A percentile compares a stretch with the other conserved stretches of the same genome.
Evolutionary conservation across 2,113 vertebrate species (phyloP).

Genomic region (Eulacestoma nigropectus): DNA sequence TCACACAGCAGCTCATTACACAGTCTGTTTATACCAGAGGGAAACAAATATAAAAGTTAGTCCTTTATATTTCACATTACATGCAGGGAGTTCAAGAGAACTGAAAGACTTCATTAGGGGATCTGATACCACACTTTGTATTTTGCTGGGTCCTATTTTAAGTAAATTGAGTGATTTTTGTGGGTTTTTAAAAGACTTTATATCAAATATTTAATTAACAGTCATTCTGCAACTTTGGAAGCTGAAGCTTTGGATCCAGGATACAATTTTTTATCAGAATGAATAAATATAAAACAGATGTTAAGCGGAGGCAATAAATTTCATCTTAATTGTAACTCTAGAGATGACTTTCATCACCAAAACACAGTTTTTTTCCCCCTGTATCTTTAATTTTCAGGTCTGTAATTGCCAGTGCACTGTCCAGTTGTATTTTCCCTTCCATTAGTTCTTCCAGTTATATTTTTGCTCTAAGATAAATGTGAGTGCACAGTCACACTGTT

Average conservation of each 20-base stretch:
- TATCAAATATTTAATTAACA: conserved; percentile 4
- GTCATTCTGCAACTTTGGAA: not conserved
- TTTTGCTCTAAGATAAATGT: not conserved
- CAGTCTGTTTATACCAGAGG: not conserved
- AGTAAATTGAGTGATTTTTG: not conserved
- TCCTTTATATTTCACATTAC: conserved; percentile 5
- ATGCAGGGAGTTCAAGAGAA: not conserved
- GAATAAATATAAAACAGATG: conserved; percentile 16
- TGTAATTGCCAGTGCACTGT: not conserved
- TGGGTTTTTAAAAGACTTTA: not conserved
- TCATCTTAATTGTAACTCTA: conserved; percentile 11
- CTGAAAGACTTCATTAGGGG: not conserved
- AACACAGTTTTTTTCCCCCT: not conserved
- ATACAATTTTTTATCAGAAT: conserved; percentile 25
- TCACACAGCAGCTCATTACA: not conserved
- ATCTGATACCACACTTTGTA: not conserved
- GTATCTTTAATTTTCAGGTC: not conserved
- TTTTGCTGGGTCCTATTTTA: not conserved
- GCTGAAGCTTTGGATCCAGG: not conserved
- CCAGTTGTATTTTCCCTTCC: not conserved
- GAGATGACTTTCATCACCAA: not conserved
- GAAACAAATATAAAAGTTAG: conserved; percentile 11
- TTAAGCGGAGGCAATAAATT: conserved; percentile 31
- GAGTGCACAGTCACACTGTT: not conserved
- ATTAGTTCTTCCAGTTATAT: not conserved